Evolutionary conservation across 2,797 vertebrate genomes (phyloP).

Genomic region (Etheostoma perlongum): DNA sequence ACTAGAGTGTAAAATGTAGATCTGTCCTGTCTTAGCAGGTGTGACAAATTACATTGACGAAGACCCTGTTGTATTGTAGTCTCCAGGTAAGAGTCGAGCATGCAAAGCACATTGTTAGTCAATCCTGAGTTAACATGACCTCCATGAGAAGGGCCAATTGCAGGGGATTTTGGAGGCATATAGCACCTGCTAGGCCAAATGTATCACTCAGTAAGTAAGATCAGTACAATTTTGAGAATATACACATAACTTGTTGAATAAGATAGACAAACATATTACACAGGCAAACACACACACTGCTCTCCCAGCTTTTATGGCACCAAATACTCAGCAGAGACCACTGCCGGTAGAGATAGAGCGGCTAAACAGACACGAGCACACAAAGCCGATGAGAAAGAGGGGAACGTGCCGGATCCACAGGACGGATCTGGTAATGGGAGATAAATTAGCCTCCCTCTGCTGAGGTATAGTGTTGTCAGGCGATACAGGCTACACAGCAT

Average conservation of each 20-base stretch:
- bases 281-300: neutral
- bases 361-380: neutral
- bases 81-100: neutral
- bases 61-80: neutral
- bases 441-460: conserved; percentile 44
- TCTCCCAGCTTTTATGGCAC: neutral
- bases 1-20: neutral
- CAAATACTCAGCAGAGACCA: neutral
- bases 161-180: neutral
- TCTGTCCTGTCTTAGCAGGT: neutral
- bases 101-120: neutral
- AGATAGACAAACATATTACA: neutral
- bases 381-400: neutral
- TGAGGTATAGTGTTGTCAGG: conserved; percentile 17
- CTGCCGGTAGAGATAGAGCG: conserved; percentile 29
- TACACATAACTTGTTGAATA: conserved; percentile 16
- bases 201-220: conserved; percentile 11
- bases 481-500: conserved; percentile 10
- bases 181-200: neutral
- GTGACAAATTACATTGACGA: neutral
- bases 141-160: neutral
- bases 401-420: neutral
- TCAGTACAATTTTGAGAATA: neutral
- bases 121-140: conserved; percentile 18
- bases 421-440: conserved; percentile 39